Percentiles rank a stretch among this genome's conserved stretches.
phyloP scores from a whole-genome alignment of 1,140 invertebrate genomes.

The Geopemphigus sp. region DNA sequence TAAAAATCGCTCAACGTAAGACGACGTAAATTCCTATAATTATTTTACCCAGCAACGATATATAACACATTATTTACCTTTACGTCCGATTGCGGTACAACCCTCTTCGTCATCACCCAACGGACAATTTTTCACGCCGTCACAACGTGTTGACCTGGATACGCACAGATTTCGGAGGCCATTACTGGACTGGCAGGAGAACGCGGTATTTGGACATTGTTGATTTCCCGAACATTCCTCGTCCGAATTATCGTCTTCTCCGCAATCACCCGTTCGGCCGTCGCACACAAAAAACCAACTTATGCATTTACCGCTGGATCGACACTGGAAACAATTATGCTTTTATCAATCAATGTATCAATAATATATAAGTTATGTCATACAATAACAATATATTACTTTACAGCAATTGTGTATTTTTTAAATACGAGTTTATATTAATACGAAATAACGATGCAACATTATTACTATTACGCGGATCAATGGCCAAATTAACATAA shows the following conservation, averaged over 20 bases:
- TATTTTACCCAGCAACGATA: too few relatives aligned
- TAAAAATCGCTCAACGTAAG: too few relatives aligned
- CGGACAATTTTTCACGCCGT: slow-evolving; percentile 74
- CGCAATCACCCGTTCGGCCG: slow-evolving; percentile 76
- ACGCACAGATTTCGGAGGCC: slow-evolving; percentile 66
- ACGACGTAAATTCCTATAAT: too few relatives aligned
- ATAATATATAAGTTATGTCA: too few relatives aligned
- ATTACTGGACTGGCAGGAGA: slow-evolving; percentile 60
- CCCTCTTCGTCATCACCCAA: slow-evolving; percentile 77
- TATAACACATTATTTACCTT: slow-evolving; percentile 56
- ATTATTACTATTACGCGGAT: too few relatives aligned
- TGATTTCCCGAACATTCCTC: slow-evolving; percentile 64
- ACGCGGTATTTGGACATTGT: slow-evolving; percentile 62
- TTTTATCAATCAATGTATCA: too few relatives aligned
- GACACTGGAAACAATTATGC: slow-evolving; percentile 57
- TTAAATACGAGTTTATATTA: too few relatives aligned
- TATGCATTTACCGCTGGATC: slow-evolving; percentile 80
- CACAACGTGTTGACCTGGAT: slow-evolving; percentile 71
- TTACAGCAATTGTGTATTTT: too few relatives aligned
- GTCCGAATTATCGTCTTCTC: slow-evolving; percentile 70
- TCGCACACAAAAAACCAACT: slow-evolving; percentile 91
- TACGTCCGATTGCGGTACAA: slow-evolving; percentile 63
- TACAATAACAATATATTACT: too few relatives aligned
- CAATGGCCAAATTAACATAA: too few relatives aligned
- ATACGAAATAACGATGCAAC: too few relatives aligned